Percentiles rank a stretch among this genome's conserved stretches.
These are phyloP conservation scores for Lithophane socia DNA, from an alignment of 2,888 invertebrate genomes.

Conservation along the genomic window DNA sequence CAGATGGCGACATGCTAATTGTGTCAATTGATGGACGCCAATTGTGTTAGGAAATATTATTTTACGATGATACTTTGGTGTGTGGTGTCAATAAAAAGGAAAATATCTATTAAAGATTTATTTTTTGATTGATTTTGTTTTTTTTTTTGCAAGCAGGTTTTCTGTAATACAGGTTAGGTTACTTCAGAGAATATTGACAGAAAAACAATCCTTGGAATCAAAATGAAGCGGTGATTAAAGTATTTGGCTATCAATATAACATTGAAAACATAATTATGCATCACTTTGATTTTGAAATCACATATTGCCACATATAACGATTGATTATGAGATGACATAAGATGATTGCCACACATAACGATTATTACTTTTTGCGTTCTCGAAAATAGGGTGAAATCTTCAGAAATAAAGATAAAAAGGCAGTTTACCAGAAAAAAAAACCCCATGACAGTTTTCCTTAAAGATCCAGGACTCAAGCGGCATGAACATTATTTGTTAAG, in stretches of 20 bases:
- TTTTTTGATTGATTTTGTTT: not conserved
- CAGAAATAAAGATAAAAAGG: conserved; percentile 1
- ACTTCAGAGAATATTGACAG: not conserved
- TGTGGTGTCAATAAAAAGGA: conserved; percentile 7
- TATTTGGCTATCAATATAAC: not conserved
- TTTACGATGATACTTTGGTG: conserved; percentile 23
- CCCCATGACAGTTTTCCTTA: conserved; percentile 12
- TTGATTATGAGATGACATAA: too few species aligned
- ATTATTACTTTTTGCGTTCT: not conserved
- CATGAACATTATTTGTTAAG: conserved; percentile 46
- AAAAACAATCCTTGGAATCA: not conserved
- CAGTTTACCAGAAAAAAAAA: not conserved
- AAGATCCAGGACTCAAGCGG: conserved; percentile 4
- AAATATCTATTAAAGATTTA: not conserved
- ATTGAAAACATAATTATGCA: not conserved
- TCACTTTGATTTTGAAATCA: not conserved
- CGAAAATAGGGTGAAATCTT: not conserved
- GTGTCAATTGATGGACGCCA: conserved; percentile 47
- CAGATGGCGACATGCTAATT: conserved; percentile 58
- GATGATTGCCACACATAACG: not conserved
- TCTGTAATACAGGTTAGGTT: not conserved
- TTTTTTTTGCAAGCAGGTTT: not conserved
- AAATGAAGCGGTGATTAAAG: not conserved
- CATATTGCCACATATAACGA: not conserved
- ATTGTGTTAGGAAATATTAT: conserved; percentile 48